Base-by-base conservation (phyloP, 2,113 vertebrate species). In the Sinocyclocheilus rhinocerous region DNA sequence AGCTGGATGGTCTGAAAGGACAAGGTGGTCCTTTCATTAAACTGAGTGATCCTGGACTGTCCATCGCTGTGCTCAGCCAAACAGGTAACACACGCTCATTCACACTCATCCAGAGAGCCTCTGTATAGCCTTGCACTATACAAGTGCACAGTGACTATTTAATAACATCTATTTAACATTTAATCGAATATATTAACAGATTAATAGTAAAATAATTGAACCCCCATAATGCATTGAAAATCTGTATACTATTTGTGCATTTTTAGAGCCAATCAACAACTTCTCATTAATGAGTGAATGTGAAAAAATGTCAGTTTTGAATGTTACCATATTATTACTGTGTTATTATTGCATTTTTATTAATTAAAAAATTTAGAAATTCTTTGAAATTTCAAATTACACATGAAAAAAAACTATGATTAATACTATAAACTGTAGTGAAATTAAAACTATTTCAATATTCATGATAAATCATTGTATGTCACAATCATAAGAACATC, bases 11-110 rank as follows among this genome's bases (percentile, higher is more conserved):
- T 42, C 94, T 96, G 1, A 94, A 95, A 6, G 90, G 78, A 0
- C 95, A 96, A 9, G 94, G 91, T 0, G 94, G 94, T 13, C 96
- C 96, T 0, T 97, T 97, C 90, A 97, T 97, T 88, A 97, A 97
- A 89, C 94, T 97, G 76, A 97, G 96, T 0, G 95, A 97, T 85
- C 96, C 96, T 0, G 96, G 96, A 18, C 96, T 97, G 63, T 95
- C 96, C 1, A 90, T 96, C 65, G 95, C 95, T 0, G 94, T 96
- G 65, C 93, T 97, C 3, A 92, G 93, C 88, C 93, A 48, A 84
- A 85, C 86, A 57, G 90, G 89, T 90, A 57, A 45, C 2, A n/a
- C 26, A 33, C 2, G 22, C n/a, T 24, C 69, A 36, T 39, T 20
- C 10, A 42, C 2, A 20, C 42, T 42, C 12, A 20, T n/a, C 18